These are phyloP conservation scores for Crotalus tigris DNA, from an alignment of 2,113 vertebrate species.

Conservation along the genomic window DNA sequence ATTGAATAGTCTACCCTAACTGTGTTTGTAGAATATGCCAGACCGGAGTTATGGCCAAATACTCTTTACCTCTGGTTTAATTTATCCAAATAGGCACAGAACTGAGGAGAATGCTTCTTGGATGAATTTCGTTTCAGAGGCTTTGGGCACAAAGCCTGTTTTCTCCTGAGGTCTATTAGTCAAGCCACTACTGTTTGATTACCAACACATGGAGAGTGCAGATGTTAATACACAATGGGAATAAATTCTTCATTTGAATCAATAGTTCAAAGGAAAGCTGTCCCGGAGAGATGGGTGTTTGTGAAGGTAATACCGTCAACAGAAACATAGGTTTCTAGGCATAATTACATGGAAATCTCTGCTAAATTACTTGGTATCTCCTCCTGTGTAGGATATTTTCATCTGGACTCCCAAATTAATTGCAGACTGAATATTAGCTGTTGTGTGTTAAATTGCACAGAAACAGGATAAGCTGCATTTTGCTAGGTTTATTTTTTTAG, in stretches of 20 bases:
- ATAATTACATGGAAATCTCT: conserved; percentile 45
- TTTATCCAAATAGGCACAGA: background rate
- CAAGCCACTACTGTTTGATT: background rate
- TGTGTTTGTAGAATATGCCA: background rate
- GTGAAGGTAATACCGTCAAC: conserved; percentile 30
- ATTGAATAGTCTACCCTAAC: background rate
- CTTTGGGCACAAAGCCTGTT: background rate
- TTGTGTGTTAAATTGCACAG: conserved; percentile 44
- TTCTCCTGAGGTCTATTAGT: background rate
- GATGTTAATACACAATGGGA: background rate
- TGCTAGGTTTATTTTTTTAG: conserved; percentile 25
- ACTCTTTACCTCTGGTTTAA: background rate
- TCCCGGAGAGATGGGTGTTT: background rate
- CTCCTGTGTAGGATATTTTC: conserved; percentile 27
- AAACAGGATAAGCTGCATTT: conserved; percentile 25
- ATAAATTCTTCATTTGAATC: background rate
- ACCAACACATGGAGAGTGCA: background rate
- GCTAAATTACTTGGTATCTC: conserved; percentile 20
- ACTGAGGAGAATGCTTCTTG: background rate
- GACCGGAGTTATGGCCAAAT: background rate
- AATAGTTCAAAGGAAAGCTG: conserved; percentile 26
- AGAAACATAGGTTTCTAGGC: conserved; percentile 36
- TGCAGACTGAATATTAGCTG: conserved; percentile 25
- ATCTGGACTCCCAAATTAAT: conserved; percentile 46
- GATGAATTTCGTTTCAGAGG: background rate